Base-by-base conservation (phyloP, 2,113 vertebrate species). In the Anhinga anhinga region DNA sequence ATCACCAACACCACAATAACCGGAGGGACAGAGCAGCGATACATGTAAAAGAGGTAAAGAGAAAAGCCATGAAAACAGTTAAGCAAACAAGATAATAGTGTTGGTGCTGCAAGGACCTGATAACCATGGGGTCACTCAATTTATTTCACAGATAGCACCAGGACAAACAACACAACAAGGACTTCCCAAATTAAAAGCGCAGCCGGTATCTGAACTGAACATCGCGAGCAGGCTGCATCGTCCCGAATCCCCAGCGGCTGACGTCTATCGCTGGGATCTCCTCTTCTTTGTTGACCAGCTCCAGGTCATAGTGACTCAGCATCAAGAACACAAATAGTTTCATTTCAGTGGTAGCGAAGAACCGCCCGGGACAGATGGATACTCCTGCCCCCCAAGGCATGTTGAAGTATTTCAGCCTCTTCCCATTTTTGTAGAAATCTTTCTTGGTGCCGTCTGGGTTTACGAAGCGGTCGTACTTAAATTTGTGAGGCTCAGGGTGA, bases 361-460 rank as follows among this genome's bases (percentile, higher is more conserved):
- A 99, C 7, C 99, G 97, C 1, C 99, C 99, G 0, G 99, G 99
- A 53, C 99, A 99, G 88, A 98, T 99, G 82, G 98, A 98, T 45
- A 98, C 86, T 4, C 99, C 99, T 0, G 98, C 98, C 2, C 99
- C 99, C 99, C 99, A 99, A 0, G 99, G 99, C 99, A 99, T 99
- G 97, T 7, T 99, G 96, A 98, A 98, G 42, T 98, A 99, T 84
- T 99, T 99, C 82, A 99, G 92, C 88, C 97, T 99, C 91, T 98
- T 99, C 26, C 99, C 99, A 0, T 92, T 93, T 93, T 98, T 99
- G 95, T 98, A 99, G 96, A 99, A 99, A n/a, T 98, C 97, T 66
- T 99, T 99, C 85, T 94, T 98, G 96, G 85, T 98, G 36, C 99
- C 98, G 0, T 99, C 96, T 5, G 98, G 92, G 42, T 98, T 99